phyloP scores from a whole-genome alignment of 2,113 vertebrate species.

The Embiotoca jacksoni region DNA sequence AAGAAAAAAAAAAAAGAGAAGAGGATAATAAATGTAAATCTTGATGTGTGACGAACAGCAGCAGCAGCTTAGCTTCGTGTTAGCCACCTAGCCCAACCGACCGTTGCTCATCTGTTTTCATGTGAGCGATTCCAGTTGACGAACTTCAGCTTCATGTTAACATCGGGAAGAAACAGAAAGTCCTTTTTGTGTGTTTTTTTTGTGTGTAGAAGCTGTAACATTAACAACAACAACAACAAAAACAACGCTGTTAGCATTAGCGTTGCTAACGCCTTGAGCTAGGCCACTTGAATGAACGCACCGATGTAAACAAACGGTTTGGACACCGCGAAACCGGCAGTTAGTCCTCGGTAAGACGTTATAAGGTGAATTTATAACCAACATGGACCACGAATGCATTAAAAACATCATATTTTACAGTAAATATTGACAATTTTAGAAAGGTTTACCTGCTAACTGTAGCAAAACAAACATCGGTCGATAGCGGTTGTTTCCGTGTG shows the following conservation, averaged over 20 bases:
- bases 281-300: conserved; percentile 38
- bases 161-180: fast-evolving
- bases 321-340: not conserved
- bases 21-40: too few species aligned
- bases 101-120: too few species aligned
- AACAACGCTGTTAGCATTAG: conserved; percentile 27
- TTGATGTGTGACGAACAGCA: too few species aligned
- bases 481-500: conserved; percentile 66
- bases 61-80: too few species aligned
- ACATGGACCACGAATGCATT: fast-evolving
- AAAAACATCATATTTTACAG: fast-evolving
- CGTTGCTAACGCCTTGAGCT: conserved; percentile 50
- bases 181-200: not conserved
- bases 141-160: not conserved
- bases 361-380: fast-evolving
- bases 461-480: conserved; percentile 81
- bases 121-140: fast-evolving
- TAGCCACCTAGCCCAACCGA: too few species aligned
- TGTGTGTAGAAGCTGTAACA: not conserved
- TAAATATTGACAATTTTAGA: not conserved
- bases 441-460: conserved; percentile 73
- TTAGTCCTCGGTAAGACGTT: fast-evolving
- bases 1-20: too few species aligned
- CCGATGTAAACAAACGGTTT: conserved; percentile 61
- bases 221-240: not conserved